Base-by-base conservation (phyloP, 2,888 invertebrate genomes). In the Steromphala cineraria region DNA sequence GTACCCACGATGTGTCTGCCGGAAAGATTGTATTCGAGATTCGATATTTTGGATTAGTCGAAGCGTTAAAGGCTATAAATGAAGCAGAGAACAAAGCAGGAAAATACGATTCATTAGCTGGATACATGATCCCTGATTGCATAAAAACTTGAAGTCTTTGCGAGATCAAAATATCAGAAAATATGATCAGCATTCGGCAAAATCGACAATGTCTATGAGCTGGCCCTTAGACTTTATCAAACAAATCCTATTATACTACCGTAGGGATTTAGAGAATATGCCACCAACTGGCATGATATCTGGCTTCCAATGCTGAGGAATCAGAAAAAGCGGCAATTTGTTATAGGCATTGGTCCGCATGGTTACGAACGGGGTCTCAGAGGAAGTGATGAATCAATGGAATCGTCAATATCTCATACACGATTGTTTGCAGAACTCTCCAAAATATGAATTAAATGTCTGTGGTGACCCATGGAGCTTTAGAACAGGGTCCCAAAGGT, bases 391-490 rank as follows among this genome's bases (percentile, higher is more conserved):
- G 15, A 21, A 62, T 62, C 62, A 62, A 24, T 28, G 28, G 62
- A n/a, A 62, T 62, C 62, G 28, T 13, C 62, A 62, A 62, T 62
- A 62, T 62, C 28, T 62, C 62, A 62, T 62, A 31, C 62, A 28
- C 62, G 28, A 24, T 62, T 62, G 62, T 62, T 62, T 62, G 62
- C 62, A 7, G 28, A 62, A 62, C 62, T 62, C 62, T 62, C 24
- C 62, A 62, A 62, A 62, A 62, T 62, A 62, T 62, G 62, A 62
- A 62, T 62, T 62, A 62, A 62, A 62, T 62, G 28, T 62, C 62
- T 62, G 62, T 17, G 17, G 5, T 15, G 62, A 62, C 62, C 62
- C 24, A 62, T 10, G 13, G 24, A 24, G 62, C 62, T 28, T 62
- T 28, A 62, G 28, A 24, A 24, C 62, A 3, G 62, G 62, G 62